Conservation (phyloP, 2,113 vertebrate species). For the Crotalus horridus region DNA sequence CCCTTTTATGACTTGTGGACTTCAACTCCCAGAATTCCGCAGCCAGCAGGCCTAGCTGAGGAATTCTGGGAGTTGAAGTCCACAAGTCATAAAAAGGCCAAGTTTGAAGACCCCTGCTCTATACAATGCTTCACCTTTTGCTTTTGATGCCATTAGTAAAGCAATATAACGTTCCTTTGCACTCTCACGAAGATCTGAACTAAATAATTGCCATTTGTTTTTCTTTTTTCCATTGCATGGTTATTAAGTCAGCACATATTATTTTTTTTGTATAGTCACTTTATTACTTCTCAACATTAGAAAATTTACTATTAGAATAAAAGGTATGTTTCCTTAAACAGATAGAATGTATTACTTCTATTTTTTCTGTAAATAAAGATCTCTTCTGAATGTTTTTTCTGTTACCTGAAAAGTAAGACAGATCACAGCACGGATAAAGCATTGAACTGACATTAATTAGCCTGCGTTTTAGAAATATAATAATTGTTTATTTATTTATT, state of each 20-base stretch:
- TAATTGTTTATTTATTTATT: not conserved
- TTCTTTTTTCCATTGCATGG: not conserved
- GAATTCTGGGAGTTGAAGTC: no score
- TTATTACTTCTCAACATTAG: conserved; percentile 9
- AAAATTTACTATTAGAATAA: conserved; percentile 16
- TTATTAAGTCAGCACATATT: conserved; percentile 25
- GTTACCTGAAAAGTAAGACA: not conserved
- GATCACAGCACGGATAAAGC: not conserved
- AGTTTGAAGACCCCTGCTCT: not conserved
- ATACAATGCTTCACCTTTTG: not conserved
- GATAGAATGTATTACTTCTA: not conserved
- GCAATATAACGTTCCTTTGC: not conserved
- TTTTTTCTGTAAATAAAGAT: not conserved
- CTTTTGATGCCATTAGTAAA: conserved; percentile 16
- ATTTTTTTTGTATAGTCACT: not conserved
- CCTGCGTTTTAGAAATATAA: not conserved
- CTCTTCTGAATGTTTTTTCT: not conserved
- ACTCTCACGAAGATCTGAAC: not conserved
- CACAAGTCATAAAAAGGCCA: no score
- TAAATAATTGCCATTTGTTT: conserved; percentile 13
- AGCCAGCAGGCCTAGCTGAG: no score
- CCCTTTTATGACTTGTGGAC: no score
- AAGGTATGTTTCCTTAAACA: conserved; percentile 10
- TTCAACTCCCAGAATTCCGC: no score
- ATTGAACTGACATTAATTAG: not conserved